A percentile compares a stretch with the other conserved stretches of the same genome.
Evolutionary conservation across 2,888 invertebrate genomes (phyloP).

Genomic region (Andrena marginata): DNA sequence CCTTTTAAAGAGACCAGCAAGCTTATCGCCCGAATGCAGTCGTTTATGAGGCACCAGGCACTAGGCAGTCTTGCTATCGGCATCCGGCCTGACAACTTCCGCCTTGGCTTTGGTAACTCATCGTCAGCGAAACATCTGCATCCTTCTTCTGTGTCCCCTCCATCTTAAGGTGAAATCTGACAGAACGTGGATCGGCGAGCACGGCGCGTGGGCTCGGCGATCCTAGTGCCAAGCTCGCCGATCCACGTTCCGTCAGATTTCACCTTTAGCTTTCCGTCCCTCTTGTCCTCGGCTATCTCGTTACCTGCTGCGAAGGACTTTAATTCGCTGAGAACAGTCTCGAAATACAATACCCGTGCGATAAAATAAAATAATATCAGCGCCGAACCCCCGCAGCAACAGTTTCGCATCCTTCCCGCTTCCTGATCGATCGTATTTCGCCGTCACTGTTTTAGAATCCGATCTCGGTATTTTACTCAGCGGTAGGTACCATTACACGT

Average conservation of each 20-base stretch:
- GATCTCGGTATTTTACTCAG: not conserved
- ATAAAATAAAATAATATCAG: slow-evolving; percentile 35
- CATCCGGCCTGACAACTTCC: slow-evolving; percentile 70
- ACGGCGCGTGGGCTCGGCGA: no score
- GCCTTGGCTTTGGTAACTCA: slow-evolving; percentile 66
- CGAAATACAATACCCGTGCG: slow-evolving; percentile 58
- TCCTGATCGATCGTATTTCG: not conserved
- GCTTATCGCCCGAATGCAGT: slow-evolving; percentile 61
- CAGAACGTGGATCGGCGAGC: no score
- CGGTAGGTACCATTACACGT: not conserved
- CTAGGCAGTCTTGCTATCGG: slow-evolving; percentile 62
- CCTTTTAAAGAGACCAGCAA: not conserved
- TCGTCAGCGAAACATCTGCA: slow-evolving; percentile 63
- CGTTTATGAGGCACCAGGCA: slow-evolving; percentile 59
- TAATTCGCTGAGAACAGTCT: slow-evolving; percentile 47
- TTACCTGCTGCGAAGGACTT: slow-evolving; percentile 51
- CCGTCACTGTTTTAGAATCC: not conserved
- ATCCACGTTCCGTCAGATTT: no score
- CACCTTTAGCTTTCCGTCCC: slow-evolving; percentile 29
- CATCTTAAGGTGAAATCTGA: no score
- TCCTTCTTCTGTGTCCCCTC: slow-evolving; percentile 48
- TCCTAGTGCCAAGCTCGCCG: no score
- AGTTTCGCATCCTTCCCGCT: not conserved
- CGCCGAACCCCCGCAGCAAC: slow-evolving; percentile 2
- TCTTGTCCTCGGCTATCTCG: slow-evolving; percentile 54